Conservation (phyloP, 2,113 vertebrate genomes). For the Pelodiscus sinensis region DNA sequence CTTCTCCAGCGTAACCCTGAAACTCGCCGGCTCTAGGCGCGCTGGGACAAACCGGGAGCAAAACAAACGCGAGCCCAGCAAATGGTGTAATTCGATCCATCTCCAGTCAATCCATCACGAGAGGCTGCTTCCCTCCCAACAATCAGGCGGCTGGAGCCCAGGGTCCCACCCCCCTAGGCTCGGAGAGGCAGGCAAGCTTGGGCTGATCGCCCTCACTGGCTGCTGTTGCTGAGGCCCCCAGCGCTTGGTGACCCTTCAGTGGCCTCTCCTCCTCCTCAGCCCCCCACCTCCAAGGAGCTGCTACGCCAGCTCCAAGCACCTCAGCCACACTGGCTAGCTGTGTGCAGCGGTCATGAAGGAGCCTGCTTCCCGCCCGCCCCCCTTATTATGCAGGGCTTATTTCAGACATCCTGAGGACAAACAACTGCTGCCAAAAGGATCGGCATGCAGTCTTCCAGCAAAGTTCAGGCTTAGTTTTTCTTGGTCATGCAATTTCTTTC, state of each 20-base stretch:
- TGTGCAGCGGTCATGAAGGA: constrained; percentile 2
- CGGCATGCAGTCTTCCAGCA: neutral
- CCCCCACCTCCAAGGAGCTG: constrained; percentile 26
- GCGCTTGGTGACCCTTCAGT: constrained; percentile 48
- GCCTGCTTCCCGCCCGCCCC: neutral
- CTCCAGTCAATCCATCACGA: constrained; percentile 82
- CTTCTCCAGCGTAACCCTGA: constrained; percentile 18
- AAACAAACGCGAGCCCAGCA: constrained; percentile 86
- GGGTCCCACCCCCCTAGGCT: constrained; percentile 79
- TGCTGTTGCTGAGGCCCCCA: constrained; percentile 23
- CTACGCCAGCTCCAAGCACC: constrained; percentile 32
- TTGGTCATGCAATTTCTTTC: neutral
- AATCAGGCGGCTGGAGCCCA: constrained; percentile 72
- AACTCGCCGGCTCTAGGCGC: constrained; percentile 65
- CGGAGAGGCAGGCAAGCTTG: constrained; percentile 71
- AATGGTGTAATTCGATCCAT: constrained; percentile 90
- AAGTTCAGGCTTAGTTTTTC: constrained; percentile 70
- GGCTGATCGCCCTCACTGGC: constrained; percentile 45
- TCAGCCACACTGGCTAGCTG: neutral
- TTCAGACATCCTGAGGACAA: constrained; percentile 38
- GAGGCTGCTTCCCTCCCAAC: constrained; percentile 65
- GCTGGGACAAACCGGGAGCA: constrained; percentile 72
- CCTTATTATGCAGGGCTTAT: constrained; percentile 10
- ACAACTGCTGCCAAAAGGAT: constrained; percentile 21
- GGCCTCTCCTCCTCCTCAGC: constrained; percentile 59